Evolutionary conservation across 2,888 invertebrate species (phyloP).

Genomic region (Nesidiocoris tenuis): DNA sequence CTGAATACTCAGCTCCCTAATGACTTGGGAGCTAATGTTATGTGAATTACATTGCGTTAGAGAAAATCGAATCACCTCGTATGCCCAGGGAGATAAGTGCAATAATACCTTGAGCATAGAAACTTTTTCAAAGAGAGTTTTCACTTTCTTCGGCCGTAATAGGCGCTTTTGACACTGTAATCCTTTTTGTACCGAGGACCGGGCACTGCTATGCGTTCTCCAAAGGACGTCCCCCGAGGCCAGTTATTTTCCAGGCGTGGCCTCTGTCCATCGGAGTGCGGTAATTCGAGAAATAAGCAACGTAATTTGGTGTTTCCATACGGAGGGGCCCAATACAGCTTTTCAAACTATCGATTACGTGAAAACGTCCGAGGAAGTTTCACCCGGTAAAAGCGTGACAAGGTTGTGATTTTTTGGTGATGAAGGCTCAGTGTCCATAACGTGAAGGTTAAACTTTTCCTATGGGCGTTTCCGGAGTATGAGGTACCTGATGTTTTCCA

Average conservation of each 20-base stretch:
- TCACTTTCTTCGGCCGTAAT: constrained; percentile 21
- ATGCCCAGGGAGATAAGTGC: too few relatives aligned
- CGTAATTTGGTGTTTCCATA: neutral
- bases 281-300: neutral
- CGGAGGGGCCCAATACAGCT: neutral
- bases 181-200: neutral
- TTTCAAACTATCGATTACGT: neutral
- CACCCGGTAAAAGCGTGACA: neutral
- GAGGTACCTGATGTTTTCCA: too few relatives aligned
- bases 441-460: too few relatives aligned
- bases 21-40: too few relatives aligned
- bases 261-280: too few relatives aligned
- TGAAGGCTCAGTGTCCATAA: too few relatives aligned
- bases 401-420: neutral
- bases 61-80: too few relatives aligned
- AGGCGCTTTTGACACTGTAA: constrained; percentile 15
- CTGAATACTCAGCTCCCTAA: too few relatives aligned
- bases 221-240: neutral
- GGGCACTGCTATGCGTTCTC: neutral
- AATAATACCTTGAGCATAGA: too few relatives aligned
- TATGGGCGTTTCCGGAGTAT: too few relatives aligned
- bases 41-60: too few relatives aligned
- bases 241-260: neutral
- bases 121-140: neutral
- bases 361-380: neutral